Conservation (phyloP, 2,888 invertebrate genomes). For the Polydrusus pterygomalis region DNA sequence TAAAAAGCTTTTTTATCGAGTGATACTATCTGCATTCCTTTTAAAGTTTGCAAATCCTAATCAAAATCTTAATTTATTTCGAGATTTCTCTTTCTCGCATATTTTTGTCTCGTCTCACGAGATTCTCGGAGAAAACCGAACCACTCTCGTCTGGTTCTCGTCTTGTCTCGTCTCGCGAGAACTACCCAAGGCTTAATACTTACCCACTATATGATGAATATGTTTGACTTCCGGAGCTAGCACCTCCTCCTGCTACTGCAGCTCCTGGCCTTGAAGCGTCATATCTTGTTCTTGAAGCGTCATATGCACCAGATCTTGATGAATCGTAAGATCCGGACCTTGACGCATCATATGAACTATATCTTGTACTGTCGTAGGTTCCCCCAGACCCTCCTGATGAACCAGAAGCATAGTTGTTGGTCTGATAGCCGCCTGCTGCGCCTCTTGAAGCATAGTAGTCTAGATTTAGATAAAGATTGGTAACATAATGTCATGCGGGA, state of each 20-base stretch:
- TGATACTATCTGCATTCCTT: no score
- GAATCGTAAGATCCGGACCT: constrained; percentile 15
- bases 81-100: no score
- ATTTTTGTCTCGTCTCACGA: no score
- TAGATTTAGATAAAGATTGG: background rate
- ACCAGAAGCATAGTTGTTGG: constrained; percentile 7
- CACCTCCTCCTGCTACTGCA: constrained; percentile 63
- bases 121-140: no score
- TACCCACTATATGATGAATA: constrained; percentile 4
- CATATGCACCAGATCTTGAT: constrained; percentile 6
- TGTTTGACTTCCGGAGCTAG: background rate
- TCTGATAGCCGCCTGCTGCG: constrained; percentile 21
- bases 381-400: background rate
- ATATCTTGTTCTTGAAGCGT: constrained; percentile 9
- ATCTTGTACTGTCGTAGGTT: constrained; percentile 16
- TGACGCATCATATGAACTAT: constrained; percentile 7
- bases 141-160: no score
- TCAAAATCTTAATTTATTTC: no score
- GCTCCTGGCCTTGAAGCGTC: constrained; percentile 6
- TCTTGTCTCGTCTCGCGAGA: no score
- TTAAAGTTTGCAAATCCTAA: no score
- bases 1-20: no score
- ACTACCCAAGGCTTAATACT: background rate
- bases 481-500: background rate
- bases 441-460: constrained; percentile 15